A percentile compares a stretch with the other conserved stretches of the same genome.
phyloP scores from a whole-genome alignment of 1,140 invertebrate species.

The Dermatophagoides farinae region DNA sequence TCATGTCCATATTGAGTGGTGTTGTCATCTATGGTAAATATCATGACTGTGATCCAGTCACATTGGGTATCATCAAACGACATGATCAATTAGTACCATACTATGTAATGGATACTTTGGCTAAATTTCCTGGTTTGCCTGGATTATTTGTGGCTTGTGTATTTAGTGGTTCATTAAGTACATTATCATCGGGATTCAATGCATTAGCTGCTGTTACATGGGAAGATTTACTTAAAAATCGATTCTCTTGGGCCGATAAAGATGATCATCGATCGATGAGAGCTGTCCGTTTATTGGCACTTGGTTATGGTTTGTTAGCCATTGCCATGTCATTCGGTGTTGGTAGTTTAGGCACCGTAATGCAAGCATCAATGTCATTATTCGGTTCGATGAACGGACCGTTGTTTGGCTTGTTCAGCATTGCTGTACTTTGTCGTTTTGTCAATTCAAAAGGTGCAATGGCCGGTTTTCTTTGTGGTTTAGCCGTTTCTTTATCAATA shows the following conservation, averaged over 20 bases:
- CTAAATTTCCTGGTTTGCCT: constrained; percentile 21
- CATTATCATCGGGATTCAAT: constrained; percentile 18
- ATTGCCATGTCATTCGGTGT: constrained; percentile 16
- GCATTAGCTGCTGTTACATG: constrained; percentile 18
- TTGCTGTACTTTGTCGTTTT: constrained; percentile 52
- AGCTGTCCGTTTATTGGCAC: neutral
- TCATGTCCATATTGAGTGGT: constrained; percentile 18
- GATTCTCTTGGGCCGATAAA: neutral
- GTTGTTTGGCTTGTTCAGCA: constrained; percentile 47
- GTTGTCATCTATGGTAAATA: constrained; percentile 25
- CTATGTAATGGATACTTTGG: constrained; percentile 21
- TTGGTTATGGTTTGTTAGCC: constrained; percentile 11
- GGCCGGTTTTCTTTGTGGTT: constrained; percentile 9
- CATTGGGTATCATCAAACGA: constrained; percentile 18
- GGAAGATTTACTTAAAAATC: constrained; percentile 15
- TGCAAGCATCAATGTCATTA: constrained; percentile 26
- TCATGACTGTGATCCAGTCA: constrained; percentile 25
- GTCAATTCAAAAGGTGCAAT: constrained; percentile 33
- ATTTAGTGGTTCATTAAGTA: constrained; percentile 20
- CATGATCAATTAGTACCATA: constrained; percentile 24
- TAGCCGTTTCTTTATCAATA: constrained; percentile 1
- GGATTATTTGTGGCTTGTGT: constrained; percentile 24
- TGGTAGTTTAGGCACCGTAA: constrained; percentile 12
- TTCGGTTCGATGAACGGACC: constrained; percentile 41
- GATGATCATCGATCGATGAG: neutral